Evolutionary conservation across 2,888 invertebrate genomes (phyloP), one percentile per base, ranked within the genome.

Genomic region (Bedellia somnulentella): DNA sequence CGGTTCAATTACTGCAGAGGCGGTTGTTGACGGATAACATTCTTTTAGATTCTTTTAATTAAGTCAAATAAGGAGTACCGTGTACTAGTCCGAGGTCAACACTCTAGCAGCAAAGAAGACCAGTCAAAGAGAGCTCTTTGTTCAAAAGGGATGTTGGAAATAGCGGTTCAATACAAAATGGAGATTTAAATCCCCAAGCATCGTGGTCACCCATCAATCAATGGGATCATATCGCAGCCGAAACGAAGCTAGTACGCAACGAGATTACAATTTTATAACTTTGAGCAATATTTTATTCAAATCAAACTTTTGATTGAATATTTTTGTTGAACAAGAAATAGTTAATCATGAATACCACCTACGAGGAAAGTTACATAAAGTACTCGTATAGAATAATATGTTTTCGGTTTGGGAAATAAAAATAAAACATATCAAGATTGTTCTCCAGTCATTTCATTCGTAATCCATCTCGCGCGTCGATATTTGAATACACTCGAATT

Each of bases 131-230:
- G 31, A 24, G 11, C 33, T 31, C 13, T 24, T 15, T 25, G 36
- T 31, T 30, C 24, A 25, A 36, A 34, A 29, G 25, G 31, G 30
- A n/a, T 27, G 32, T 42, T 31, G 32, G 35, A 35, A 36, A 25
- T 24, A n/a, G 10, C 29, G 40, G 42, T 30, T 42, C 35, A 39
- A 32, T 27, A 34, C 50, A 49, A 16, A 35, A 24, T 51, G 53
- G 66, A 34, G 47, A 39, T 33, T n/a, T 26, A 11, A 26, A 18
- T 49, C 47, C 47, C 47, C 52, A 49, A 58, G 47, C 62, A 52
- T 58, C 67, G 58, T 64, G 68, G 66, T 64, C 66, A 71, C 71
- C 71, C 67, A 75, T 75, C 73, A 73, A 75, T 75, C 75, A 75
- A 71, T 70, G 60, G 66, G 57, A 70, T 71, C 73, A 67, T 68